These are phyloP conservation scores for Tetramorium alpestre DNA, from an alignment of 1,140 invertebrate genomes.

Conservation along the genomic window DNA sequence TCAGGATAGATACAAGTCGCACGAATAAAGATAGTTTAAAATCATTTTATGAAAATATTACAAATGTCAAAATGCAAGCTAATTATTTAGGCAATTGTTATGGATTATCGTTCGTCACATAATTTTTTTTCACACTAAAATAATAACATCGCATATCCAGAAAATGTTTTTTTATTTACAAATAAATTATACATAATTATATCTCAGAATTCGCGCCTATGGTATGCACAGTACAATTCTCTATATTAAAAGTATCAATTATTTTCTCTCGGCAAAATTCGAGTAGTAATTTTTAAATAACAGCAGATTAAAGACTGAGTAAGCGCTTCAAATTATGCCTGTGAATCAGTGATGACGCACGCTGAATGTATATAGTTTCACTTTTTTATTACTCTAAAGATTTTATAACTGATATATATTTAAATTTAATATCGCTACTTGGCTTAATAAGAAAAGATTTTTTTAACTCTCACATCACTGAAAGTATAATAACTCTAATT, in stretches of 20 bases:
- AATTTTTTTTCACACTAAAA: conserved; percentile 17
- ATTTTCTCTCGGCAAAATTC: not conserved
- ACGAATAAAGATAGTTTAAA: not conserved
- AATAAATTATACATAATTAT: conserved; percentile 60
- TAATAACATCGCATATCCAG: conserved; percentile 23
- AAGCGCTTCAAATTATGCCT: not conserved
- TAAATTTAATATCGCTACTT: not conserved
- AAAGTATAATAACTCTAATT: not conserved
- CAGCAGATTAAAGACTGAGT: not conserved
- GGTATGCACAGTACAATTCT: not conserved
- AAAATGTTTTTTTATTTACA: conserved; percentile 73
- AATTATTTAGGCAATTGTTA: conserved; percentile 61
- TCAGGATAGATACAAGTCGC: not conserved
- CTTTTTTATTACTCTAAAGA: not conserved
- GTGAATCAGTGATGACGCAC: not conserved
- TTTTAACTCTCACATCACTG: too few relatives aligned
- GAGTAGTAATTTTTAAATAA: not conserved
- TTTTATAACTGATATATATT: not conserved
- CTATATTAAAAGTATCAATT: not conserved
- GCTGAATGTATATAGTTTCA: not conserved
- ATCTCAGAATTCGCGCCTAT: not conserved
- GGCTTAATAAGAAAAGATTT: not conserved
- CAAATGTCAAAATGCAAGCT: conserved; percentile 29
- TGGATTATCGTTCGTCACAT: not conserved
- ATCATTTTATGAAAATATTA: not conserved